Percentiles rank a stretch among this genome's conserved stretches.
These are phyloP conservation scores for Salarias fasciatus DNA, from an alignment of 2,797 vertebrate species.

Conservation along the genomic window DNA sequence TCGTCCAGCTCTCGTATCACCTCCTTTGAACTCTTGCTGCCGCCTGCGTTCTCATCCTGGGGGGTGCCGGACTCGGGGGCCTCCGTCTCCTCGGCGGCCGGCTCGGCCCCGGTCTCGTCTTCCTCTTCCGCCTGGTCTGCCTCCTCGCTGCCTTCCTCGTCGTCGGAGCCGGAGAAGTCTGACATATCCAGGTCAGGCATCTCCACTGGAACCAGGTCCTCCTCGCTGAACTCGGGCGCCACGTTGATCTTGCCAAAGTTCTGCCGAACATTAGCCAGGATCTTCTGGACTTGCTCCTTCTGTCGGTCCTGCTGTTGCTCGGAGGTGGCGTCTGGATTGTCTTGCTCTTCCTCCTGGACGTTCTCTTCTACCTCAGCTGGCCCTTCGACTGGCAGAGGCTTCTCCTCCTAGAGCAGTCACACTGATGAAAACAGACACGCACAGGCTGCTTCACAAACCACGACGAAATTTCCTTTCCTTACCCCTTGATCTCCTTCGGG, in stretches of 20 bases:
- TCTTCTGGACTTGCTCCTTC: slow-evolving; percentile 80
- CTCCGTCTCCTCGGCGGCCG: slow-evolving; percentile 29
- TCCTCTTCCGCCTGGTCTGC: slow-evolving; percentile 36
- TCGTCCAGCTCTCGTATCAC: slow-evolving; percentile 89
- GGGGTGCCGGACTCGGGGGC: slow-evolving; percentile 6
- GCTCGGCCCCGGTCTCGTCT: slow-evolving; percentile 29
- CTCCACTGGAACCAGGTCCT: slow-evolving; percentile 93
- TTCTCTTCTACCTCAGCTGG: slow-evolving; percentile 35
- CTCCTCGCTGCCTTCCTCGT: slow-evolving; percentile 66
- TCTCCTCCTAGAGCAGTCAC: slow-evolving; percentile 46
- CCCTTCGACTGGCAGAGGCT: slow-evolving; percentile 35
- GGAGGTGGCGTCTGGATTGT: slow-evolving; percentile 25
- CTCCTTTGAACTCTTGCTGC: slow-evolving; percentile 75
- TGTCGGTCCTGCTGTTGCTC: slow-evolving; percentile 57
- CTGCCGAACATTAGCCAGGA: slow-evolving; percentile 88
- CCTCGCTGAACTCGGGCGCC: slow-evolving; percentile 90
- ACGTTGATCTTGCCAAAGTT: slow-evolving; percentile 96
- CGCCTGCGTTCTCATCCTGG: slow-evolving; percentile 39
- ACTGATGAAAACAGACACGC: no score
- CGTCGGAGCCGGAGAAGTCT: slow-evolving; percentile 76
- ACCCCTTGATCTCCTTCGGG: slow-evolving; percentile 84
- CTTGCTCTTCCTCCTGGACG: slow-evolving; percentile 54
- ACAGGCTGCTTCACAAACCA: no score
- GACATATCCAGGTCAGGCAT: slow-evolving; percentile 84
- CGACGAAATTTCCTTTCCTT: slow-evolving; percentile 15